Percentiles rank a stretch among this genome's conserved stretches.
Conservation (phyloP, 2,888 invertebrate genomes). For the Watsonalla binaria region DNA sequence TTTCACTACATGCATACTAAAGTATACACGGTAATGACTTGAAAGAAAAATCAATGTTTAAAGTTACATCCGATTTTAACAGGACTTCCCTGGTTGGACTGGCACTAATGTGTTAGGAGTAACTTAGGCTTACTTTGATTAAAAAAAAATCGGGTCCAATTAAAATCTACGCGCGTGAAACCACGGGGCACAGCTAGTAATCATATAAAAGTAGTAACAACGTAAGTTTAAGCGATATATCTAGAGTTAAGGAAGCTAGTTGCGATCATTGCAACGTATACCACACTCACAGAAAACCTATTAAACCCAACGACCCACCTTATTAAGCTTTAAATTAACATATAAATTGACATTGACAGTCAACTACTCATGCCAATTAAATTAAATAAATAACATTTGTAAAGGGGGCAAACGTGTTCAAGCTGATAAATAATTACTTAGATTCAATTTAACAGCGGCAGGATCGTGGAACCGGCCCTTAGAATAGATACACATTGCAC, state of each 20-base stretch:
- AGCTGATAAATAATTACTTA: slow-evolving; percentile 22
- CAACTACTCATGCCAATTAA: not conserved
- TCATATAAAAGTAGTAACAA: no score
- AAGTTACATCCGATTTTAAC: no score
- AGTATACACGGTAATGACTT: no score
- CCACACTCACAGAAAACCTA: slow-evolving; percentile 8
- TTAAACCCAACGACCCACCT: slow-evolving; percentile 10
- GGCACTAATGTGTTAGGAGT: no score
- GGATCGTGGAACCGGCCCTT: slow-evolving; percentile 33
- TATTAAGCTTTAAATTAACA: not conserved
- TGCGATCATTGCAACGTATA: not conserved
- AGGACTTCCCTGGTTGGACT: no score
- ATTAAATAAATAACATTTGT: slow-evolving; percentile 2
- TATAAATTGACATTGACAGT: not conserved
- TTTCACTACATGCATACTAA: no score
- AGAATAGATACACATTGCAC: slow-evolving; percentile 31
- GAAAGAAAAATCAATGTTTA: no score
- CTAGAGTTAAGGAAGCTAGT: not conserved
- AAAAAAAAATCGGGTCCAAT: no score
- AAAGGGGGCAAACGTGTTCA: slow-evolving; percentile 1
- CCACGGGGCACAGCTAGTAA: no score
- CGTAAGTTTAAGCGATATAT: no score
- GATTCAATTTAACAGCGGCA: slow-evolving; percentile 31
- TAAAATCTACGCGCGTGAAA: no score
- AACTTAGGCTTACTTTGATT: no score